Conservation (phyloP, 2,797 vertebrate genomes). For the Gorsachius magnificus region DNA sequence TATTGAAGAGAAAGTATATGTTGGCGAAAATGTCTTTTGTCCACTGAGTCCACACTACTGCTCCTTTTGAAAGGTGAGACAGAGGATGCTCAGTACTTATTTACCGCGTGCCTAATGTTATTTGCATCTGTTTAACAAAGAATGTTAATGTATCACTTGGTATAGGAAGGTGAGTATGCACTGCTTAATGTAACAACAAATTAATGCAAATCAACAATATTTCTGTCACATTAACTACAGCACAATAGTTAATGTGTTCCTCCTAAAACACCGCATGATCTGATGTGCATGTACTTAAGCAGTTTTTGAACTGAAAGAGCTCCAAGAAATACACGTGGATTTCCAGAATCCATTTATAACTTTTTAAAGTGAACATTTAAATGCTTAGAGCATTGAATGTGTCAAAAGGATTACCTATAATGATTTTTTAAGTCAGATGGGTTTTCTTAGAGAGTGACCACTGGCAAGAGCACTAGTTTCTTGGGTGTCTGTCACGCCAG, state of each 20-base stretch:
- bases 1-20: not conserved
- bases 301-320: not conserved
- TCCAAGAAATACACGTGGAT: not conserved
- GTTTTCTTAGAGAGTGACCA: not conserved
- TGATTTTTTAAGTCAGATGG: not conserved
- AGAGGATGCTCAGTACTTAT: not conserved
- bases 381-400: not conserved
- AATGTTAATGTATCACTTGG: not conserved
- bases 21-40: not conserved
- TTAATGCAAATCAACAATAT: not conserved
- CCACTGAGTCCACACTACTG: not conserved
- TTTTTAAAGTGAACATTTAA: not conserved
- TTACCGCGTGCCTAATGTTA: not conserved
- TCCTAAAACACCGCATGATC: not conserved
- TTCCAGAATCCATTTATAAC: not conserved
- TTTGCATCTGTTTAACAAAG: not conserved
- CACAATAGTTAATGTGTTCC: not conserved
- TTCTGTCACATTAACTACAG: not conserved
- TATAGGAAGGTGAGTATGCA: not conserved
- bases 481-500: not conserved
- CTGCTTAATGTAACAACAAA: not conserved
- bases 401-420: not conserved
- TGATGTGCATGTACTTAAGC: not conserved
- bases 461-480: not conserved
- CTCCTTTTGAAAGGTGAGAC: not conserved